phyloP scores from a whole-genome alignment of 2,797 vertebrate genomes.

The Ptychadena robeensis region DNA sequence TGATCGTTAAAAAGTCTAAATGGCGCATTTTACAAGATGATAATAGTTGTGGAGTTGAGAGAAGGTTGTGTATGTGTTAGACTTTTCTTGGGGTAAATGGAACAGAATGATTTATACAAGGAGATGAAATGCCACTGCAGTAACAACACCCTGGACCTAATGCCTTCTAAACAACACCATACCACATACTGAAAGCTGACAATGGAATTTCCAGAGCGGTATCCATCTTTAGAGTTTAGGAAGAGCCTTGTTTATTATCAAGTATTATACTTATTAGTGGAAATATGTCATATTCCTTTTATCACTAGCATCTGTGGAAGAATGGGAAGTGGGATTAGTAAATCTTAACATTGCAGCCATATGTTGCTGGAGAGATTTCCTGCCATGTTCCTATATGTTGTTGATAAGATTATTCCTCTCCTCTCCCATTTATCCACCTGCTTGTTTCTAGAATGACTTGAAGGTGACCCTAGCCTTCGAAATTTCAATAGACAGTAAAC shows the following conservation, averaged over 20 bases:
- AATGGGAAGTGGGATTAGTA: constrained; percentile 9
- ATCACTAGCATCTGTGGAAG: constrained; percentile 1
- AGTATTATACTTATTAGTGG: neutral
- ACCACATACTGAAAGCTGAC: neutral
- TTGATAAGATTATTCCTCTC: neutral
- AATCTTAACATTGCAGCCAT: neutral
- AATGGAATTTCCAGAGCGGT: neutral
- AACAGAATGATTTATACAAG: neutral
- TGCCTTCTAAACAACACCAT: neutral
- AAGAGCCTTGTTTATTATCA: neutral
- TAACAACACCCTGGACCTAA: neutral
- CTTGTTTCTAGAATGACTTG: constrained; percentile 21
- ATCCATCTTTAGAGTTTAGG: neutral
- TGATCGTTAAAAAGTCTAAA: neutral
- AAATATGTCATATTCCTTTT: constrained; percentile 13
- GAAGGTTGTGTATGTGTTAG: neutral
- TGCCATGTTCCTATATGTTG: neutral
- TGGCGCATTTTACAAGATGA: no score
- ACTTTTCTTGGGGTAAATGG: neutral
- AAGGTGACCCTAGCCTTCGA: constrained; percentile 32
- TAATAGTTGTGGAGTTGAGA: no score
- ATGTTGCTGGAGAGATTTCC: neutral
- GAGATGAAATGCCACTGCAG: neutral
- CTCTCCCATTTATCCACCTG: constrained; percentile 7
- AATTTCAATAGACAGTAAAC: neutral